phyloP scores from a whole-genome alignment of 2,797 vertebrate species.

The Melanotaenia pygmaea region DNA sequence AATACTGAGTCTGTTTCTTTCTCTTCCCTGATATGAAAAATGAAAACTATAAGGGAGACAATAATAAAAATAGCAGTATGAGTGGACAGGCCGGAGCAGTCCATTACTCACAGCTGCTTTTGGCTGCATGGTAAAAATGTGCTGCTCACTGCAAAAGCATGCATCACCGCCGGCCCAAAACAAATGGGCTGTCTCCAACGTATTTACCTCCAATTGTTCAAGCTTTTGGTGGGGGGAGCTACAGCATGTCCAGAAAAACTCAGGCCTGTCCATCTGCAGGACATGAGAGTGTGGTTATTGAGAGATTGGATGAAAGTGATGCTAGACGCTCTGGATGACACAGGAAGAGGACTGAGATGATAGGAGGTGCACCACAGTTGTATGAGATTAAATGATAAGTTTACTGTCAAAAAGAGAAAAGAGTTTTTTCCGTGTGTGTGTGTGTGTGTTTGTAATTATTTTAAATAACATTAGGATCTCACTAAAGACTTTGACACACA shows the following conservation, averaged over 20 bases:
- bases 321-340: conserved; percentile 28
- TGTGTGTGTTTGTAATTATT: no score
- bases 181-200: conserved; percentile 85
- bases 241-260: conserved; percentile 72
- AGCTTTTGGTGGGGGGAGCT: conserved; percentile 80
- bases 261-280: conserved; percentile 73
- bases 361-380: background rate
- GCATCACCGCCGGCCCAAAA: conserved; percentile 85
- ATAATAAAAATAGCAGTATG: conserved; percentile 89
- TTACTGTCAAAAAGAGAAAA: background rate
- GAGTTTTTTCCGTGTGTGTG: no score
- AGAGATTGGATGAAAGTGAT: conserved; percentile 39
- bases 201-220: conserved; percentile 90
- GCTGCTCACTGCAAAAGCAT: conserved; percentile 88
- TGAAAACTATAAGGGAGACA: conserved; percentile 85
- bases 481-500: no score
- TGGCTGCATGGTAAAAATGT: conserved; percentile 88
- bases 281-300: conserved; percentile 46
- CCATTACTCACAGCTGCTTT: conserved; percentile 88
- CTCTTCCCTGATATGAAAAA: conserved; percentile 81
- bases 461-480: no score
- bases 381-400: background rate
- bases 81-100: conserved; percentile 87
- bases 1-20: conserved; percentile 35
- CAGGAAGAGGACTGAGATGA: conserved; percentile 22